These are phyloP conservation scores for Danio albolineatus DNA, from an alignment of 2,797 vertebrate species.

Conservation along the genomic window DNA sequence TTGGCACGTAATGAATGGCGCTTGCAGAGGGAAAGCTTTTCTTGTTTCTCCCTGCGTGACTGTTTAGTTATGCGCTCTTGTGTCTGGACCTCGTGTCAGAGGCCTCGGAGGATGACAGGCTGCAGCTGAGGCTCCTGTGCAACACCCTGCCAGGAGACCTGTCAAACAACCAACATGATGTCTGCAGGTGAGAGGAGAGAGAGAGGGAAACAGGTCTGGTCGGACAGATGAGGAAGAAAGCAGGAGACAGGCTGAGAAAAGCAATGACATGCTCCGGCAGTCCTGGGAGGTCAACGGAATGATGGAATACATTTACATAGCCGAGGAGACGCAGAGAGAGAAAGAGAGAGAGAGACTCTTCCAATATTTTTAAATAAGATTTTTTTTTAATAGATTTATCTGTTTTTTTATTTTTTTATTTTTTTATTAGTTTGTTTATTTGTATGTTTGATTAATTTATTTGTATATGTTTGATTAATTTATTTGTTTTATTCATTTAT, in stretches of 20 bases:
- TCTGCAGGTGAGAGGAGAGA: conserved; percentile 34
- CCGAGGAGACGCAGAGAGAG: not conserved
- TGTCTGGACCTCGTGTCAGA: conserved; percentile 30
- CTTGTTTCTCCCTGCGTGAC: not conserved
- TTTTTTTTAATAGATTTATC: too few relatives aligned
- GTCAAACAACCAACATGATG: conserved; percentile 30
- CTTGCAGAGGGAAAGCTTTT: conserved; percentile 21
- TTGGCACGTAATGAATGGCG: conserved; percentile 2
- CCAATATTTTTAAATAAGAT: too few relatives aligned
- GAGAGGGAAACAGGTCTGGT: conserved; percentile 11
- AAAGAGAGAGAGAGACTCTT: not conserved
- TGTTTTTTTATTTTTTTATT: too few relatives aligned
- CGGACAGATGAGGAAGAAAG: conserved; percentile 28
- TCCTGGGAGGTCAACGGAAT: conserved; percentile 51
- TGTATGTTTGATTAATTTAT: too few relatives aligned
- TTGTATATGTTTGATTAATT: too few relatives aligned
- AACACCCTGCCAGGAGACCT: conserved; percentile 20
- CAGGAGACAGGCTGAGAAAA: conserved; percentile 37
- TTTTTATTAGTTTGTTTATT: too few relatives aligned
- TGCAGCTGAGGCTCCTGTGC: conserved; percentile 12
- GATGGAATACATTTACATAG: conserved; percentile 54
- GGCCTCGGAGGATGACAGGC: conserved; percentile 26
- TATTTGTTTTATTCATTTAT: too few relatives aligned
- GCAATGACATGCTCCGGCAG: conserved; percentile 47
- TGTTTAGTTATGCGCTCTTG: conserved; percentile 29